Percentiles rank a stretch among this genome's conserved stretches.
Conservation (phyloP, 2,797 vertebrate genomes). For the Phalanger gymnotis region DNA sequence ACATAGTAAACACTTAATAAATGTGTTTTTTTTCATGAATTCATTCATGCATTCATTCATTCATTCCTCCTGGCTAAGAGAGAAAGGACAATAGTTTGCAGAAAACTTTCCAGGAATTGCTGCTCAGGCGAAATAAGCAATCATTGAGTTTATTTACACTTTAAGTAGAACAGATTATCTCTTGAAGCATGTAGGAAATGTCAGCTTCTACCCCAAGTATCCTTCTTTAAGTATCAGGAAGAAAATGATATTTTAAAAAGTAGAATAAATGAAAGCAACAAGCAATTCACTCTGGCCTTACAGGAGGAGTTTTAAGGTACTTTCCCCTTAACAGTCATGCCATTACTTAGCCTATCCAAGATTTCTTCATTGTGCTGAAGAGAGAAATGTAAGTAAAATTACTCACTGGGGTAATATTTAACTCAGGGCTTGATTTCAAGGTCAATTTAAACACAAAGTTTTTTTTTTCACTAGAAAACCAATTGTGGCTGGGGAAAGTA, state of each 20-base stretch:
- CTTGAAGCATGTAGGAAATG: background rate
- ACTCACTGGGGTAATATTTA: constrained; percentile 71
- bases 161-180: background rate
- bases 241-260: constrained; percentile 51
- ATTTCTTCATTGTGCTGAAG: constrained; percentile 16
- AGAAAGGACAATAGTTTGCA: background rate
- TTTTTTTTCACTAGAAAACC: constrained; percentile 56
- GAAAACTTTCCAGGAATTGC: background rate
- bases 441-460: constrained; percentile 59
- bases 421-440: constrained; percentile 63
- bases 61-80: background rate
- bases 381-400: constrained; percentile 63
- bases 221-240: constrained; percentile 11
- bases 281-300: constrained; percentile 25
- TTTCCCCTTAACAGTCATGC: constrained; percentile 15
- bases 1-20: background rate
- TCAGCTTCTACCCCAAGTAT: background rate
- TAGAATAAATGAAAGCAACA: background rate
- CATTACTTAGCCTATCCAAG: constrained; percentile 23
- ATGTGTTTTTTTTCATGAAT: background rate
- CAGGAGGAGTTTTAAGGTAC: background rate
- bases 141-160: background rate
- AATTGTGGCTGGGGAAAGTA: constrained; percentile 53
- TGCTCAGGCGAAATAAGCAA: background rate
- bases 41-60: background rate